Percentiles rank a stretch among this genome's conserved stretches.
Evolutionary conservation across 2,113 vertebrate genomes (phyloP).

Genomic region (Acanthisitta chloris): DNA sequence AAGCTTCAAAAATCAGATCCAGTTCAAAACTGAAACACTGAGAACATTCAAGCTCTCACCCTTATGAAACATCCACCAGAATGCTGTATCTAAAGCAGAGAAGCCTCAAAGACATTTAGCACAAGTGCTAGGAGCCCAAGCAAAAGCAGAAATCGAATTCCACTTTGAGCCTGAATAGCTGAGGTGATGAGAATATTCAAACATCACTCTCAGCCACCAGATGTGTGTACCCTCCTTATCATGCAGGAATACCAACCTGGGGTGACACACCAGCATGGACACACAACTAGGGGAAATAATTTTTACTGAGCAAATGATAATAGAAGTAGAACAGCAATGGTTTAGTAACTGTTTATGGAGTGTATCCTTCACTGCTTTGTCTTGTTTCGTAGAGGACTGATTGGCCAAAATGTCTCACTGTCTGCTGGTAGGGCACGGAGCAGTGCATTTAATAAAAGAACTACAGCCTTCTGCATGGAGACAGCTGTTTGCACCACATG

Average conservation of each 20-base stretch:
- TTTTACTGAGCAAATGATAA: background rate
- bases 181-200: background rate
- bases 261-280: background rate
- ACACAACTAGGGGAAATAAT: background rate
- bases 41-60: background rate
- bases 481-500: background rate
- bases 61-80: background rate
- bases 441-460: background rate
- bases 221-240: background rate
- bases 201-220: background rate
- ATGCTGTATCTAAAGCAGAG: background rate
- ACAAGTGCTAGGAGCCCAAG: background rate
- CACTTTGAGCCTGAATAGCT: background rate
- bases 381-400: background rate
- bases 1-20: background rate
- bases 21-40: background rate
- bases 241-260: background rate
- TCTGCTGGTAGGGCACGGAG: background rate
- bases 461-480: background rate
- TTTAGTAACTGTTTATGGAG: background rate
- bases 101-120: background rate
- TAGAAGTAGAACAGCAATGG: fast-evolving
- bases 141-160: background rate
- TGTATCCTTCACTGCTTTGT: background rate
- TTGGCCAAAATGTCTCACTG: background rate